Percentiles rank a stretch among this genome's conserved stretches.
Evolutionary conservation across 2,888 invertebrate species (phyloP).

Genomic region (Cosmia pyralina): DNA sequence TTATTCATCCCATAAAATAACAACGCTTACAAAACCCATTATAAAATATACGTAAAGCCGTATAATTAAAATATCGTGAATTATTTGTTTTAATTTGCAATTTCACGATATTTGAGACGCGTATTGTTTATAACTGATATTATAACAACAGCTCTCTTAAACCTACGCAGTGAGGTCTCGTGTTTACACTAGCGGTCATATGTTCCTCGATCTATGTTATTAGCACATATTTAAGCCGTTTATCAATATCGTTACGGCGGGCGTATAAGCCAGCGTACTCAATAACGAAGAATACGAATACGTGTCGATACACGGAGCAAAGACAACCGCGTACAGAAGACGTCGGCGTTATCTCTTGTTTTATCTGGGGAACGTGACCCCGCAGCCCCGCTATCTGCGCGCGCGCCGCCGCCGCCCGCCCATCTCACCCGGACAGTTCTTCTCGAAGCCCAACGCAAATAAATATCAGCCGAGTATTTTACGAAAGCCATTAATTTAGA

Average conservation of each 20-base stretch:
- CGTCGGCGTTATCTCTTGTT: slow-evolving; percentile 80
- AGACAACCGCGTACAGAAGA: slow-evolving; percentile 86
- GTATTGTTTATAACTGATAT: slow-evolving; percentile 31
- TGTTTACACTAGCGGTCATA: slow-evolving; percentile 50
- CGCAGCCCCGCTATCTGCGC: slow-evolving; percentile 86
- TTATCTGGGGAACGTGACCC: slow-evolving; percentile 89
- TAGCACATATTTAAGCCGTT: slow-evolving; percentile 56
- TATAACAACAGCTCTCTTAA: slow-evolving; percentile 48
- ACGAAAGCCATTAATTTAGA: slow-evolving; percentile 85
- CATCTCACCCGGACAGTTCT: slow-evolving; percentile 79
- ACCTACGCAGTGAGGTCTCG: slow-evolving; percentile 43
- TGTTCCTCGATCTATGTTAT: slow-evolving; percentile 56
- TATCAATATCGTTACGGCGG: slow-evolving; percentile 51
- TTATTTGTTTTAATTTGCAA: slow-evolving; percentile 53
- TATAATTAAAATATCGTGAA: slow-evolving; percentile 57
- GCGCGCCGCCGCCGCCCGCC: slow-evolving; percentile 80
- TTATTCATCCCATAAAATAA: slow-evolving; percentile 60
- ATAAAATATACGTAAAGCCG: slow-evolving; percentile 35
- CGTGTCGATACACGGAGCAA: slow-evolving; percentile 68
- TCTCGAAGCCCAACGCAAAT: slow-evolving; percentile 76
- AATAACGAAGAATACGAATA: slow-evolving; percentile 58
- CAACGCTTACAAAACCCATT: slow-evolving; percentile 45
- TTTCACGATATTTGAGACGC: slow-evolving; percentile 45
- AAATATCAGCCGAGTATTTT: slow-evolving; percentile 72
- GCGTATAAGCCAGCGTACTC: slow-evolving; percentile 49